Percentiles rank a stretch among this genome's conserved stretches.
Conservation (phyloP, 2,113 vertebrate genomes). For the Sialia sialis region DNA sequence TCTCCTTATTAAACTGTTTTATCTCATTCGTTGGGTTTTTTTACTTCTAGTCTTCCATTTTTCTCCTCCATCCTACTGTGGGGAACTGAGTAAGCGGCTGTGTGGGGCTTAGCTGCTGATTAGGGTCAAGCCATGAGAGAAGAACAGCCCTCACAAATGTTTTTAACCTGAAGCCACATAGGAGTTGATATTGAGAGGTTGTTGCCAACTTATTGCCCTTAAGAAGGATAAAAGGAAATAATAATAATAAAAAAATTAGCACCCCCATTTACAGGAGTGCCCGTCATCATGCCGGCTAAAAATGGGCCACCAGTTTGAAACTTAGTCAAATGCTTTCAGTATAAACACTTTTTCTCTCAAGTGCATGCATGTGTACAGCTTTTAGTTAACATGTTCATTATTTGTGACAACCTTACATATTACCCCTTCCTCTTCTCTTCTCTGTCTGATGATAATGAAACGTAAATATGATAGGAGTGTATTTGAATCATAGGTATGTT, state of each 20-base stretch:
- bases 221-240: background rate
- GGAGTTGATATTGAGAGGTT: background rate
- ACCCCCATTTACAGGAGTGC: background rate
- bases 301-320: background rate
- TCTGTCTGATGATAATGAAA: background rate
- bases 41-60: background rate
- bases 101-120: background rate
- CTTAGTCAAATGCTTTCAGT: background rate
- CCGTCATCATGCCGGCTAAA: background rate
- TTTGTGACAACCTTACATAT: background rate
- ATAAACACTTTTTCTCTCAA: background rate
- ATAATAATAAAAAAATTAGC: background rate
- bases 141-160: background rate
- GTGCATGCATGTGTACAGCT: background rate
- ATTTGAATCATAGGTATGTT: background rate
- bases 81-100: background rate
- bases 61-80: background rate
- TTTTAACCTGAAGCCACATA: background rate
- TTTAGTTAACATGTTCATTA: background rate
- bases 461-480: fast-evolving
- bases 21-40: background rate
- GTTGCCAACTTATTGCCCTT: background rate
- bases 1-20: background rate
- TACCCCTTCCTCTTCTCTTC: background rate
- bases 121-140: background rate